phyloP scores from a whole-genome alignment of 2,113 vertebrate species.

The Gobio gobio region DNA sequence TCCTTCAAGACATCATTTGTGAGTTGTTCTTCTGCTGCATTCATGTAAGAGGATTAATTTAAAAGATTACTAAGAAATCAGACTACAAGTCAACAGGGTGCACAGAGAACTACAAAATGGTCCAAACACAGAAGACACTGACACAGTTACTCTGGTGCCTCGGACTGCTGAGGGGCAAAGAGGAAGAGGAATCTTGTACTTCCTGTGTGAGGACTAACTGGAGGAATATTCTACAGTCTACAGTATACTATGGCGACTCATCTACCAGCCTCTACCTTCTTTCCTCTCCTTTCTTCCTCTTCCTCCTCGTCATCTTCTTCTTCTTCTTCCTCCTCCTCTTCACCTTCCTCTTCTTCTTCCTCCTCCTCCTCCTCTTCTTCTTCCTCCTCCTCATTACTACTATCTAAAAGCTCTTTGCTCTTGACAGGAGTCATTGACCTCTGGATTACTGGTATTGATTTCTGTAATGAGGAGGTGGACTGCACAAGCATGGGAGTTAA shows the following conservation, averaged over 20 bases:
- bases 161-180: background rate
- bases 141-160: background rate
- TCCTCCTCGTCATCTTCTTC: slow-evolving; percentile 39
- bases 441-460: slow-evolving; percentile 63
- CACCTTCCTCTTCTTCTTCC: rapidly evolving
- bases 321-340: background rate
- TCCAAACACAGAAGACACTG: background rate
- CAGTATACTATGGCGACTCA: background rate
- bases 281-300: slow-evolving; percentile 29
- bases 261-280: slow-evolving; percentile 45
- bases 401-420: slow-evolving; percentile 57
- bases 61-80: background rate
- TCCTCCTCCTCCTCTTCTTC: slow-evolving; percentile 47
- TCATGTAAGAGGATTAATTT: background rate
- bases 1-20: background rate
- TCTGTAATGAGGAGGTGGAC: slow-evolving; percentile 64
- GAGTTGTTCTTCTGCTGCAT: background rate
- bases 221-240: background rate
- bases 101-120: background rate
- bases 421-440: slow-evolving; percentile 57
- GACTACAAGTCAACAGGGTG: background rate
- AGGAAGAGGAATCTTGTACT: background rate
- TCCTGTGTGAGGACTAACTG: slow-evolving; percentile 6
- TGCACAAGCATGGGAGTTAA: slow-evolving; percentile 48
- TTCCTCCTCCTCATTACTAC: slow-evolving; percentile 67